phyloP scores from a whole-genome alignment of 2,888 invertebrate species.

The Venustoraphidia nigricollis region DNA sequence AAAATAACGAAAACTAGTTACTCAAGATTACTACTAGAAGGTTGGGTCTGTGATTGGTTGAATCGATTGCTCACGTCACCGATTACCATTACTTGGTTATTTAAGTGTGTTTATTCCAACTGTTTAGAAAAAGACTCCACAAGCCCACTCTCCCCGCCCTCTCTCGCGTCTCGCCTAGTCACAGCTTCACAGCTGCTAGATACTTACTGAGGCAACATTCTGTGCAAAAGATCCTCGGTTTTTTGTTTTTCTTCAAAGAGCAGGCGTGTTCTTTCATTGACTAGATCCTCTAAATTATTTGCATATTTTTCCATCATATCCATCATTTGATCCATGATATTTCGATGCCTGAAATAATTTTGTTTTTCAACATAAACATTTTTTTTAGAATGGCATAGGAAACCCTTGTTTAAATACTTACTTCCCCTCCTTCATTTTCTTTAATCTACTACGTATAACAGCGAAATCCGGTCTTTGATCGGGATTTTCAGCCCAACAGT shows the following conservation, averaged over 20 bases:
- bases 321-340: slow-evolving; percentile 96
- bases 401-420: slow-evolving; percentile 28
- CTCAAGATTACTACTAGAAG: too few relatives aligned
- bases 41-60: too few relatives aligned
- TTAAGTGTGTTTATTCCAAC: too few relatives aligned
- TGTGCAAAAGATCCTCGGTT: slow-evolving; percentile 80
- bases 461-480: slow-evolving; percentile 73
- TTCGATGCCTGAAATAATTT: slow-evolving; percentile 46
- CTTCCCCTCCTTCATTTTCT: slow-evolving; percentile 82
- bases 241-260: slow-evolving; percentile 85
- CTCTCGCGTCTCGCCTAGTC: too few relatives aligned
- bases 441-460: slow-evolving; percentile 59
- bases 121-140: too few relatives aligned
- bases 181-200: too few relatives aligned
- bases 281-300: slow-evolving; percentile 86
- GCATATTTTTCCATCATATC: slow-evolving; percentile 96
- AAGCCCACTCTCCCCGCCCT: too few relatives aligned
- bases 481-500: slow-evolving; percentile 83
- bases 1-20: slow-evolving; percentile 1
- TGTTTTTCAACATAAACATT: background rate
- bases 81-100: too few relatives aligned
- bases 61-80: too few relatives aligned
- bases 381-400: background rate
- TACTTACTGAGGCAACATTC: slow-evolving; percentile 83
- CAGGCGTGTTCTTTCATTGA: slow-evolving; percentile 77